phyloP scores from a whole-genome alignment of 2,113 vertebrate species.

The Barbus barbus region DNA sequence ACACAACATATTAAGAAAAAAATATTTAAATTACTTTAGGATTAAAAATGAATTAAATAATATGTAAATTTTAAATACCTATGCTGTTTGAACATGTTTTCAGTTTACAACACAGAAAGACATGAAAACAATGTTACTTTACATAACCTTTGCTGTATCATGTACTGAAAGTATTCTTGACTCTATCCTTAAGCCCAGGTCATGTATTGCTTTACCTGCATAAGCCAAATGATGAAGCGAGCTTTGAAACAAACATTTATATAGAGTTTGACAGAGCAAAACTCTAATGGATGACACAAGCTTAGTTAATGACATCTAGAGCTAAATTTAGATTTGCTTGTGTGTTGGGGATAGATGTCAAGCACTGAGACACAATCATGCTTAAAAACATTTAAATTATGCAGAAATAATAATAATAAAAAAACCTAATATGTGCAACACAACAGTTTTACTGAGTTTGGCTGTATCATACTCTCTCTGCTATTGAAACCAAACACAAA shows the following conservation, averaged over 20 bases:
- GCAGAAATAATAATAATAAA: background rate
- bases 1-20: too few relatives aligned
- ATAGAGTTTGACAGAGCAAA: background rate
- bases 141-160: background rate
- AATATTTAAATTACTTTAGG: background rate
- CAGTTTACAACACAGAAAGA: background rate
- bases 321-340: conserved; percentile 29
- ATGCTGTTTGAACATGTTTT: background rate
- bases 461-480: too few relatives aligned
- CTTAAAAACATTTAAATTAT: background rate
- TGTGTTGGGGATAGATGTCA: background rate
- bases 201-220: background rate
- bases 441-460: background rate
- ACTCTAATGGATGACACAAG: background rate
- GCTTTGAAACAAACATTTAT: conserved; percentile 22
- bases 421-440: background rate
- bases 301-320: conserved; percentile 14
- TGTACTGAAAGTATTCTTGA: background rate
- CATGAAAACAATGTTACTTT: too few relatives aligned
- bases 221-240: background rate
- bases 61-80: background rate
- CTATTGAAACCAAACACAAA: background rate
- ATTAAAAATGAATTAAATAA: background rate
- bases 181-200: background rate
- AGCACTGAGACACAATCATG: background rate